Evolutionary conservation across 2,797 vertebrate species (phyloP).

Genomic region (Sciurus carolinensis): DNA sequence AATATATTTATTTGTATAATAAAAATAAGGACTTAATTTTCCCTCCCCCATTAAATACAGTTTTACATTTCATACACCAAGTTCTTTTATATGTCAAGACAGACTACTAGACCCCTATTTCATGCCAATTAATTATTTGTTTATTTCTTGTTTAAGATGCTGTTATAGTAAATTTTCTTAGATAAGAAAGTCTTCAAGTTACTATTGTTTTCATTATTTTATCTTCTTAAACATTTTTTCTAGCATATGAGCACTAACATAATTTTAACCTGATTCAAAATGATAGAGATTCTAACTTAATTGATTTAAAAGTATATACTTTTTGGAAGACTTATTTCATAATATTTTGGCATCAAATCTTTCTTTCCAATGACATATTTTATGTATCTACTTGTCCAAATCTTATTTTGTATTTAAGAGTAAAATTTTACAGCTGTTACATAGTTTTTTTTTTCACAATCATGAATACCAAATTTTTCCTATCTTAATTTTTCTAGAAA

Average conservation of each 20-base stretch:
- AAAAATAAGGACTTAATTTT: slow-evolving; percentile 37
- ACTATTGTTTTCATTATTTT: slow-evolving; percentile 29
- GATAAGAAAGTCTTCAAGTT: neutral
- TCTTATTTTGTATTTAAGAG: slow-evolving; percentile 51
- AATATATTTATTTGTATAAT: slow-evolving; percentile 27
- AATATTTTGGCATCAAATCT: slow-evolving; percentile 20
- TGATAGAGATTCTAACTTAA: neutral
- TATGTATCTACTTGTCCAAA: slow-evolving; percentile 11
- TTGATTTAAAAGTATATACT: neutral
- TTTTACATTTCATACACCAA: neutral
- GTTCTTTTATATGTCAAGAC: neutral
- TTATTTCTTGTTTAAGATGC: slow-evolving; percentile 7
- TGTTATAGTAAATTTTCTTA: neutral
- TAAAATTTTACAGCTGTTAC: neutral
- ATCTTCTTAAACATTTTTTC: neutral
- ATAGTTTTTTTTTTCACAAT: neutral
- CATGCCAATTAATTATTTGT: neutral
- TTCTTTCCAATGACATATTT: slow-evolving; percentile 5
- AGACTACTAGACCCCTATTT: neutral
- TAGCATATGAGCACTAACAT: slow-evolving; percentile 24
- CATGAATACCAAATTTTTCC: neutral
- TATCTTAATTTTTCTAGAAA: slow-evolving; percentile 29
- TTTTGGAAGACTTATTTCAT: neutral
- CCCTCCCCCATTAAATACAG: slow-evolving; percentile 17
- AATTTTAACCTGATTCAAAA: slow-evolving; percentile 21